Evolutionary conservation across 2,797 vertebrate genomes (phyloP).

Genomic region (Pseudopleuronectes americanus): DNA sequence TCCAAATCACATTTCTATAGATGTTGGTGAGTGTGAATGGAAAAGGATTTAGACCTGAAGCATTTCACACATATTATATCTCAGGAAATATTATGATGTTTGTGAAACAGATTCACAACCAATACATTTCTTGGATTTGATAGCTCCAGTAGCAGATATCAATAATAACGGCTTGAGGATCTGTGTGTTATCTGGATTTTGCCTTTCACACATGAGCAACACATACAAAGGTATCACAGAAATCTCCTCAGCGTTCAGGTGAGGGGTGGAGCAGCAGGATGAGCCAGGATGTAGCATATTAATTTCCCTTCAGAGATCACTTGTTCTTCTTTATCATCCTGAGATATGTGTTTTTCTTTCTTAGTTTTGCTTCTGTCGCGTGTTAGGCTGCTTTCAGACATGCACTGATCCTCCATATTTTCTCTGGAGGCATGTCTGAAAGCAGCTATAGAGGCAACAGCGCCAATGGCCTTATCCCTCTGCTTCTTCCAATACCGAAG

Average conservation of each 20-base stretch:
- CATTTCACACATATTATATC: conserved; percentile 1
- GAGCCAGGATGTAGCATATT: too few relatives aligned
- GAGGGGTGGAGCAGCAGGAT: too few relatives aligned
- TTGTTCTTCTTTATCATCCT: too few relatives aligned
- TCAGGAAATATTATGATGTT: not conserved
- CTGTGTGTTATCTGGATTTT: conserved; percentile 9
- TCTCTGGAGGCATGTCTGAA: conserved; percentile 10
- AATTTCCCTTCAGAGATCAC: too few relatives aligned
- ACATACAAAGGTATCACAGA: too few relatives aligned
- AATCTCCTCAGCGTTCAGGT: too few relatives aligned
- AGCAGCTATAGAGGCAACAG: conserved; percentile 29
- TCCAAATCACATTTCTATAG: conserved; percentile 23
- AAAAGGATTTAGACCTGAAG: not conserved
- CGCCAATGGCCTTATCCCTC: conserved; percentile 41
- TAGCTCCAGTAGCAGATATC: conserved; percentile 20
- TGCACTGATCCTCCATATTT: conserved; percentile 2
- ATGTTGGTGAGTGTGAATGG: conserved; percentile 4
- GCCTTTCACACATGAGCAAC: too few relatives aligned
- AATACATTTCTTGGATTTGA: conserved; percentile 16
- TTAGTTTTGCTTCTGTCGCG: too few relatives aligned
- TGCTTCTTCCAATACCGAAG: conserved; percentile 16
- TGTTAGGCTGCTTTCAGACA: conserved; percentile 16
- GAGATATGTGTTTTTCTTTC: too few relatives aligned
- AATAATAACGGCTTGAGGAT: conserved; percentile 42
- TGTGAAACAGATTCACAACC: too few relatives aligned